These are phyloP conservation scores for Megalurothrips usitatus DNA, from an alignment of 2,888 invertebrate genomes.

Conservation along the genomic window DNA sequence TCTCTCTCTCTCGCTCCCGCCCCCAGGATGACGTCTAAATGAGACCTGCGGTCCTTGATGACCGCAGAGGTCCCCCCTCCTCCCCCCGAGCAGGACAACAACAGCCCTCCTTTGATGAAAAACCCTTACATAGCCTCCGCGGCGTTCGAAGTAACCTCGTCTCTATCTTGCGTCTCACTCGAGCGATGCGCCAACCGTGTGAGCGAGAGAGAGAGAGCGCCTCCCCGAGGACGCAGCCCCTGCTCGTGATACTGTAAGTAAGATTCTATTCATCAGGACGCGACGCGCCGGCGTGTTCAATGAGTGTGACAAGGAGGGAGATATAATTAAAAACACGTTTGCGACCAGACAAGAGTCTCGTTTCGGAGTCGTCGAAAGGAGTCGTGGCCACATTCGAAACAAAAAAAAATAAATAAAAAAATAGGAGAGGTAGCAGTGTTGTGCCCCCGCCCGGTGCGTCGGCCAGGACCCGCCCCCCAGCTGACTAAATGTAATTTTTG, in stretches of 20 bases:
- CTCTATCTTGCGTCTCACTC: too few species aligned
- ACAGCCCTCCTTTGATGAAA: too few species aligned
- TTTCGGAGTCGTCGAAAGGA: background rate
- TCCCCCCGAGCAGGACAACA: too few species aligned
- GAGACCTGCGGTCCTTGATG: background rate
- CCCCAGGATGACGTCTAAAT: constrained; percentile 1
- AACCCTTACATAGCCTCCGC: too few species aligned
- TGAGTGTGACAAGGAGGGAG: background rate
- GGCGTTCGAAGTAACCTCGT: too few species aligned
- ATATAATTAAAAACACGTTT: constrained; percentile 23
- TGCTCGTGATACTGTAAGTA: background rate
- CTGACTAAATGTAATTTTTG: background rate
- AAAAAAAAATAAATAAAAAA: background rate
- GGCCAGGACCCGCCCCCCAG: background rate
- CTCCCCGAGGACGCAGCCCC: too few species aligned
- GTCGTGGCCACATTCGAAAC: background rate
- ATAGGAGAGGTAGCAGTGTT: background rate
- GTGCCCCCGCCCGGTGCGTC: background rate
- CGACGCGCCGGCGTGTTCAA: too few species aligned
- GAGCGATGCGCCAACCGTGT: too few species aligned
- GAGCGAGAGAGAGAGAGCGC: too few species aligned
- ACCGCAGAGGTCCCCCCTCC: too few species aligned
- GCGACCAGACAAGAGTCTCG: background rate
- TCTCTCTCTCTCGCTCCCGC: background rate
- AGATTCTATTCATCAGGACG: background rate